Conservation (phyloP, 2,797 vertebrate species). For the Syngnathus rostellatus region DNA sequence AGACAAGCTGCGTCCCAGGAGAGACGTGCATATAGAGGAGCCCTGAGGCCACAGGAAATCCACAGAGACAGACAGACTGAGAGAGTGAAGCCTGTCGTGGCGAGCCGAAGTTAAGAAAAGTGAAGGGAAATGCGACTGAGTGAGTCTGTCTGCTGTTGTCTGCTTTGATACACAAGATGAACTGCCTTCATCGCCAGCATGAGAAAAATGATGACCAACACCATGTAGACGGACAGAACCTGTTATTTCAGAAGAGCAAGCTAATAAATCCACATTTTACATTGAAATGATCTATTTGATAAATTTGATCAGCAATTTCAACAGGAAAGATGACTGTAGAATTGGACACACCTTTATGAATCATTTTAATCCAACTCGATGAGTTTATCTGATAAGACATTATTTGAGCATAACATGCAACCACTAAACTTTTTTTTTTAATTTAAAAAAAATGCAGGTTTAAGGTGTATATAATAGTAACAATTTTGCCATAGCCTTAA, state of each 20-base stretch:
- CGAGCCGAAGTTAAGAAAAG: constrained; percentile 22
- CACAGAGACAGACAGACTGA: constrained; percentile 70
- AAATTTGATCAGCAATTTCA: background rate
- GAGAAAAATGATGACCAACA: constrained; percentile 26
- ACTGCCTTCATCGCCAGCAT: background rate
- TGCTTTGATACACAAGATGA: constrained; percentile 2
- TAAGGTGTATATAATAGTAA: no score
- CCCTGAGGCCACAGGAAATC: constrained; percentile 71
- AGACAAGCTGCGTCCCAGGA: constrained; percentile 42
- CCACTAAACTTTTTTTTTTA: background rate
- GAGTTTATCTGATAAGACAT: background rate
- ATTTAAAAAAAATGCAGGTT: no score
- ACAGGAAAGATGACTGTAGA: background rate
- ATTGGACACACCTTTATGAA: no score
- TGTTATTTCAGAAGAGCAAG: background rate
- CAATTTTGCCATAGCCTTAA: no score
- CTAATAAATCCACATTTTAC: background rate
- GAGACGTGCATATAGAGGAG: constrained; percentile 47
- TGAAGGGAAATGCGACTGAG: constrained; percentile 13
- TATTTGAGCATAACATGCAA: background rate
- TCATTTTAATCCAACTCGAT: background rate
- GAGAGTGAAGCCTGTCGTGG: constrained; percentile 66
- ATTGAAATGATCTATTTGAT: background rate
- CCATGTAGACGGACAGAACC: constrained; percentile 16
- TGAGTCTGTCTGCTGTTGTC: constrained; percentile 19